phyloP scores from a whole-genome alignment of 2,888 invertebrate genomes.

The Harpalus rubripes region DNA sequence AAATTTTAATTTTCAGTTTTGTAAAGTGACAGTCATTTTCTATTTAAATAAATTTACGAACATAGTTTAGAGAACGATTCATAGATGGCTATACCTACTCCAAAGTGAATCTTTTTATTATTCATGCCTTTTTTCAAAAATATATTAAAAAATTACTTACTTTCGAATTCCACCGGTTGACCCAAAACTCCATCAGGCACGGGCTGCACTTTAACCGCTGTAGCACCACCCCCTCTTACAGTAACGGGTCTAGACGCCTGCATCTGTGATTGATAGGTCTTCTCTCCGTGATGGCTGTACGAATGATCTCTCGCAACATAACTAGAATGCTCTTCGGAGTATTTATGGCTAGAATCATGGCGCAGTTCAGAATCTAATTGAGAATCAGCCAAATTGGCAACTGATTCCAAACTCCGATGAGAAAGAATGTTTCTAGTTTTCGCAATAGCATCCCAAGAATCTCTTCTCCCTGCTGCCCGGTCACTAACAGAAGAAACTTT shows the following conservation, averaged over 20 bases:
- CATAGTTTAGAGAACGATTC: too few species aligned
- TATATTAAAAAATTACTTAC: conserved; percentile 79
- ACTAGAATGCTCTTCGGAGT: conserved; percentile 74
- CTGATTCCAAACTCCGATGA: conserved; percentile 84
- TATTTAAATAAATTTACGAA: too few species aligned
- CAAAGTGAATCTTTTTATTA: conserved; percentile 18
- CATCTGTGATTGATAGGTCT: conserved; percentile 45
- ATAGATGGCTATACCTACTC: too few species aligned
- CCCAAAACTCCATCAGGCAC: conserved; percentile 93
- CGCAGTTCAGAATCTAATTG: conserved; percentile 79
- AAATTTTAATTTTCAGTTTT: too few species aligned
- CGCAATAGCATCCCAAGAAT: conserved; percentile 91
- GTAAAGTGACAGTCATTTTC: too few species aligned
- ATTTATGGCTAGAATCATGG: conserved; percentile 52
- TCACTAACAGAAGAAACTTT: conserved; percentile 80
- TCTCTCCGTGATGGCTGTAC: conserved; percentile 73
- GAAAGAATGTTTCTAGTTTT: conserved; percentile 88
- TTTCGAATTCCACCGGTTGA: conserved; percentile 96
- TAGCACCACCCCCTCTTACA: conserved; percentile 87
- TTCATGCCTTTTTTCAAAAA: not conserved
- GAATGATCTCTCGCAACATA: conserved; percentile 72
- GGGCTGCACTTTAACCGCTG: conserved; percentile 90
- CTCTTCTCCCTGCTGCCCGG: conserved; percentile 80
- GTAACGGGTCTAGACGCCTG: conserved; percentile 64
- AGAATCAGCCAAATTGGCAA: conserved; percentile 84